phyloP scores from a whole-genome alignment of 2,888 invertebrate species.

The Allolobophora icterica region DNA sequence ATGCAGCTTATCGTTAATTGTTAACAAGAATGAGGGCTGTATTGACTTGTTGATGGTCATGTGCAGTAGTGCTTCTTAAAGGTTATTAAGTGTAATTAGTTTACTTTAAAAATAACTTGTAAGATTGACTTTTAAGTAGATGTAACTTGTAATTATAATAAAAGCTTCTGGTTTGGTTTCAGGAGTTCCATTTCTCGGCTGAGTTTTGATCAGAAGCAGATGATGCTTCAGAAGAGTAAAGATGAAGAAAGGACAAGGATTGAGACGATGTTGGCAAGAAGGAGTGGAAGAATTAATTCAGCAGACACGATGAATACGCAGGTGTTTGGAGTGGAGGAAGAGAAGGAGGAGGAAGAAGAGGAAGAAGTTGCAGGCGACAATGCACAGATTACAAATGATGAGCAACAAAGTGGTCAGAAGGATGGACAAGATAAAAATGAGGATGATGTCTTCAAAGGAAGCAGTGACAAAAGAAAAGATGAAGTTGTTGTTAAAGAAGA shows the following conservation, averaged over 20 bases:
- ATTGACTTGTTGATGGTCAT: no score
- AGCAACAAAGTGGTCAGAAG: neutral
- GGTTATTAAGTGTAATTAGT: no score
- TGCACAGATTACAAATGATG: neutral
- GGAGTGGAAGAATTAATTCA: neutral
- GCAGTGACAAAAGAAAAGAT: neutral
- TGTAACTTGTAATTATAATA: no score
- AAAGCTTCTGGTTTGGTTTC: conserved; percentile 8
- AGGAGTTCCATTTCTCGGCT: conserved; percentile 67
- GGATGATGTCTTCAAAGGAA: neutral
- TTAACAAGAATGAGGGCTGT: no score
- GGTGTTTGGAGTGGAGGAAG: neutral
- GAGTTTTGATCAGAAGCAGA: conserved; percentile 70
- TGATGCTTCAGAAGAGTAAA: conserved; percentile 55
- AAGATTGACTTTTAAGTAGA: no score
- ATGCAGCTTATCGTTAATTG: no score
- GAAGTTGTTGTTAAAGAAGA: neutral
- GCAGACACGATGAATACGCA: neutral
- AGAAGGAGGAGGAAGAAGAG: neutral
- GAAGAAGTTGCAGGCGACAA: neutral
- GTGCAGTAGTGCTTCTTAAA: no score
- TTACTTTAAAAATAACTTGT: no score
- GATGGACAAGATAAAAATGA: neutral
- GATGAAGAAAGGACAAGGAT: conserved; percentile 55
- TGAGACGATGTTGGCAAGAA: conserved; percentile 15